Percentiles rank a stretch among this genome's conserved stretches.
Conservation (phyloP, 1,140 invertebrate genomes). For the Ruditapes philippinarum region DNA sequence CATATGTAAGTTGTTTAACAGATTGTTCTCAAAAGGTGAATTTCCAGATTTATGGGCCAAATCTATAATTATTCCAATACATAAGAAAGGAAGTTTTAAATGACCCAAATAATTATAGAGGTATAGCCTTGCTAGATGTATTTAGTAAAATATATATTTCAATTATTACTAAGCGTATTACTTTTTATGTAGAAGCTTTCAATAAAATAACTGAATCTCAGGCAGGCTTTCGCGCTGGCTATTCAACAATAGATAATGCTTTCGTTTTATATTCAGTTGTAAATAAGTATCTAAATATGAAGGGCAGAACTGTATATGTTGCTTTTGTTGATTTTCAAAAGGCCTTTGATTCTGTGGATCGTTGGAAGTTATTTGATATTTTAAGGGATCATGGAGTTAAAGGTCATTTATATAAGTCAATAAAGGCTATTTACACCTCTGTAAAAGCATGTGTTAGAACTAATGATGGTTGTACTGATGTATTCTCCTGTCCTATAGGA, state of each 20-base stretch:
- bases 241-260: background rate
- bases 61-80: slow-evolving; percentile 1
- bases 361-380: background rate
- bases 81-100: slow-evolving; percentile 25
- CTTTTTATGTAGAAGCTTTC: background rate
- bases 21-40: background rate
- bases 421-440: background rate
- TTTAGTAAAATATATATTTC: slow-evolving; percentile 2
- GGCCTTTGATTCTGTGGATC: background rate
- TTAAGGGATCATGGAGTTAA: background rate
- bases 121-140: background rate
- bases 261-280: slow-evolving; percentile 10
- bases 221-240: background rate
- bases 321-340: too few relatives aligned
- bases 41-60: background rate
- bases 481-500: slow-evolving; percentile 18
- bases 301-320: background rate
- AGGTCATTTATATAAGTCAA: background rate
- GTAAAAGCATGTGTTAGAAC: background rate
- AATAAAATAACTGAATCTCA: background rate
- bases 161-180: background rate
- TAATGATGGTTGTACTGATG: background rate
- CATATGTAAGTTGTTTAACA: background rate
- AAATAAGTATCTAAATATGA: slow-evolving; percentile 4
- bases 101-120: slow-evolving; percentile 1